These are phyloP conservation scores for Ascidia mentula DNA, from an alignment of 23 tunicate genomes.

Conservation along the genomic window DNA sequence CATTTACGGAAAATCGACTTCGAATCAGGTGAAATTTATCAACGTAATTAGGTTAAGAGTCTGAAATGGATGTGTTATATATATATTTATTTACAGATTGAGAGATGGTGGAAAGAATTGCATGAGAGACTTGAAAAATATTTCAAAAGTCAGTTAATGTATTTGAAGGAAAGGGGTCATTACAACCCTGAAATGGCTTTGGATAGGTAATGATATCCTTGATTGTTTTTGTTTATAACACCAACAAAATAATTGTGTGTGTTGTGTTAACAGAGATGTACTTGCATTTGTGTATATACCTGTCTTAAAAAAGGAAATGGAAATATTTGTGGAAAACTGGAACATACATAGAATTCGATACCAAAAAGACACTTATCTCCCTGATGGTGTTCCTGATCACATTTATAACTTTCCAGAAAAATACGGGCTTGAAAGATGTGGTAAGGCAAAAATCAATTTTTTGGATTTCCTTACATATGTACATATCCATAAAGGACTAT, in stretches of 20 bases:
- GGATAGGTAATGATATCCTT: background rate
- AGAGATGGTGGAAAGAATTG: background rate
- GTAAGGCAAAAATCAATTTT: background rate
- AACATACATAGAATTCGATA: conserved; percentile 12
- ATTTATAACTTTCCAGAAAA: conserved; percentile 24
- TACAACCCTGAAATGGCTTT: background rate
- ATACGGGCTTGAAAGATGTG: conserved; percentile 24
- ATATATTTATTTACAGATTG: background rate
- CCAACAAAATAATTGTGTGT: too few relatives aligned
- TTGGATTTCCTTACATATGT: background rate
- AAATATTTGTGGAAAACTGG: conserved; percentile 28
- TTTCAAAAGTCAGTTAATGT: background rate
- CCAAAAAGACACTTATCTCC: conserved; percentile 6
- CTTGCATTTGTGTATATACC: conserved; percentile 22
- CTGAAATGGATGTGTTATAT: background rate
- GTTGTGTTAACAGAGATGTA: conserved; percentile 8
- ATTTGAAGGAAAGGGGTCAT: background rate
- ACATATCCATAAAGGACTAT: background rate
- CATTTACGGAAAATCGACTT: conserved; percentile 24
- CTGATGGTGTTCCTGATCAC: conserved; percentile 23
- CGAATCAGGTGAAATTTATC: conserved; percentile 18
- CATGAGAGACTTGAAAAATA: background rate
- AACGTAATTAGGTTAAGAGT: too few relatives aligned
- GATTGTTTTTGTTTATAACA: too few relatives aligned
- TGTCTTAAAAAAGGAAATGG: conserved; percentile 20